Base-by-base conservation (phyloP, 2,797 vertebrate species). In the Acanthurus tractus region DNA sequence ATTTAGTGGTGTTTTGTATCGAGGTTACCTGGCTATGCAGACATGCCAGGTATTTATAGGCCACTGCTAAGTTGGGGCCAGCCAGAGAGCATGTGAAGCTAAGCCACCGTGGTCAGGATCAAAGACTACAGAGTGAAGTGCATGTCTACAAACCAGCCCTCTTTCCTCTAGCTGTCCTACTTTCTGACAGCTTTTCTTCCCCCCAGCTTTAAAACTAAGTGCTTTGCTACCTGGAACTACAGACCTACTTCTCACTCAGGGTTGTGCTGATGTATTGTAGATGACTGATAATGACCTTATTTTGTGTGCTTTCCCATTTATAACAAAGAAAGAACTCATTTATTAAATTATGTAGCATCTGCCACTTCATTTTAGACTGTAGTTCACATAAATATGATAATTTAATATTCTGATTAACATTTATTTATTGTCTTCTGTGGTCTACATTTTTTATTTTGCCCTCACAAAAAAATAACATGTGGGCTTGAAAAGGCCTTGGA, bases 101-200 rank as follows among this genome's bases (percentile, higher is more conserved):
- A 36, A 86, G 69, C 68, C 84, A 81, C 76, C 13, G n/a, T 78
- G 78, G 74, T 86, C 80, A 74, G 53, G 84, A 92, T 91, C 91
- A 92, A 90, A 91, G 78, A 76, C 64, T 36, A 53, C 73, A 84
- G 75, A 74, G 58, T 54, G 42, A 78, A 70, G 78, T 58, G 58
- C 78, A 86, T 65, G 70, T 78, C 79, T 78, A 46, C 66, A 67
- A 75, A 79, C 63, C 45, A n/a, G 61, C 65, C 79, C 83, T 65
- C 82, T 74, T 64, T 57, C 64, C 59, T 14, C 48, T 76, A 20
- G 3, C 67, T 92, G 92, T 56, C 91, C 93, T 90, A 92, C 84
- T 91, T 94, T 92, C 74, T 81, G 57, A 74, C 68, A 76, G 70
- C 15, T 1, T 20, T 58, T 59, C 25, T 70, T 48, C 9, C 22